phyloP scores from a whole-genome alignment of 2,888 invertebrate genomes.

The Deilephila elpenor region DNA sequence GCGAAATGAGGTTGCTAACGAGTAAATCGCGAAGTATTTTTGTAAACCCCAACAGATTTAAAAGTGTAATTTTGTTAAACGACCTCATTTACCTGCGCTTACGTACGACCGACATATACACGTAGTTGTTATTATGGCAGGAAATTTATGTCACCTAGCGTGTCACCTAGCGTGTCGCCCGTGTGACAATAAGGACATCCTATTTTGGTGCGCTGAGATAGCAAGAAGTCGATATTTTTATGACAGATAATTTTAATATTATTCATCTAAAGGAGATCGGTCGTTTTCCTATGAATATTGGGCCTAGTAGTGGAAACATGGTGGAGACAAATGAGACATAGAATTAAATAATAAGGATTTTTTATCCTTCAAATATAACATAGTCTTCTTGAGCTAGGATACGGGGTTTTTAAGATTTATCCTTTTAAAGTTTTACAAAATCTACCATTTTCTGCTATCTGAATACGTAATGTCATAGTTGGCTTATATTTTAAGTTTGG shows the following conservation, averaged over 20 bases:
- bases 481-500: too few species aligned
- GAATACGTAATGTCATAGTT: too few species aligned
- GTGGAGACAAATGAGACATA: too few species aligned
- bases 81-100: not conserved
- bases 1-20: conserved; percentile 31
- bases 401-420: too few species aligned
- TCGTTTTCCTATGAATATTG: too few species aligned
- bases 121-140: not conserved
- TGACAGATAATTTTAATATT: not conserved
- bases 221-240: not conserved
- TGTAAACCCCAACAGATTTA: conserved; percentile 1
- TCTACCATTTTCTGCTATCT: too few species aligned
- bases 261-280: not conserved
- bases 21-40: conserved; percentile 30
- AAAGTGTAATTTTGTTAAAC: not conserved
- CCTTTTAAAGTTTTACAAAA: too few species aligned
- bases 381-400: too few species aligned
- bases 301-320: too few species aligned
- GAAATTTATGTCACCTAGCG: conserved; percentile 3
- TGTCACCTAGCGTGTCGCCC: conserved; percentile 20
- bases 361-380: too few species aligned
- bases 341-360: too few species aligned
- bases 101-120: not conserved
- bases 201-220: conserved; percentile 29
- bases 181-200: conserved; percentile 41